A percentile compares a stretch with the other conserved stretches of the same genome.
Conservation (phyloP, 2,888 invertebrate genomes). For the Oxycera nigricornis region DNA sequence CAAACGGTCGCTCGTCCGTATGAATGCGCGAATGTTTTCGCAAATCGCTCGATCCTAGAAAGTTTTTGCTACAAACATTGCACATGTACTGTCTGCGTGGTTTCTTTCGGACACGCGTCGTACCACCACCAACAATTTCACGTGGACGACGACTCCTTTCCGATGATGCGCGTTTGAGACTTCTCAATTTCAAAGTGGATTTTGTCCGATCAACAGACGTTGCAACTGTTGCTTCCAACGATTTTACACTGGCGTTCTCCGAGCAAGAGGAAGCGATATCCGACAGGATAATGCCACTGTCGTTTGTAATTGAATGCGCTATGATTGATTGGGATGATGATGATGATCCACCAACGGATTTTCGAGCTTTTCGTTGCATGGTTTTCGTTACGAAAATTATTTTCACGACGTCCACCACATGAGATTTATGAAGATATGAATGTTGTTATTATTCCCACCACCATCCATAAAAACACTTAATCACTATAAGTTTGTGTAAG, state of each 20-base stretch:
- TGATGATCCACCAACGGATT: neutral
- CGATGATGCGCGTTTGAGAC: neutral
- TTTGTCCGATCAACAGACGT: too few species aligned
- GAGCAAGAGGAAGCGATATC: neutral
- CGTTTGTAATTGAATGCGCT: conserved; percentile 5
- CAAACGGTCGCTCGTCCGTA: conserved; percentile 69
- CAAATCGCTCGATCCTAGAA: conserved; percentile 70
- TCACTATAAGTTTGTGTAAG: neutral
- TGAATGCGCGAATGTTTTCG: conserved; percentile 73
- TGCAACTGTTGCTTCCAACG: neutral
- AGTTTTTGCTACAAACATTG: conserved; percentile 70
- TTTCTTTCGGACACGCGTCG: neutral
- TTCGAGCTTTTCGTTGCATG: conserved; percentile 28
- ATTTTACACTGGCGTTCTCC: conserved; percentile 16
- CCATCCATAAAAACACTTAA: conserved; percentile 14
- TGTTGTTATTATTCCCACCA: conserved; percentile 1
- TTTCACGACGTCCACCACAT: neutral
- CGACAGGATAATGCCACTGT: conserved; percentile 21
- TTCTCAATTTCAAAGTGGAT: neutral
- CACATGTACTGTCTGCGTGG: conserved; percentile 64
- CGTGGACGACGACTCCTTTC: neutral
- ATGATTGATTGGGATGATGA: too few species aligned
- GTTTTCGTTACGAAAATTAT: neutral
- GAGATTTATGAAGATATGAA: neutral
- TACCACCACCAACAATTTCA: neutral